A percentile compares a stretch with the other conserved stretches of the same genome.
Evolutionary conservation across 2,888 invertebrate species (phyloP).

Genomic region (Uloborus plumipes): DNA sequence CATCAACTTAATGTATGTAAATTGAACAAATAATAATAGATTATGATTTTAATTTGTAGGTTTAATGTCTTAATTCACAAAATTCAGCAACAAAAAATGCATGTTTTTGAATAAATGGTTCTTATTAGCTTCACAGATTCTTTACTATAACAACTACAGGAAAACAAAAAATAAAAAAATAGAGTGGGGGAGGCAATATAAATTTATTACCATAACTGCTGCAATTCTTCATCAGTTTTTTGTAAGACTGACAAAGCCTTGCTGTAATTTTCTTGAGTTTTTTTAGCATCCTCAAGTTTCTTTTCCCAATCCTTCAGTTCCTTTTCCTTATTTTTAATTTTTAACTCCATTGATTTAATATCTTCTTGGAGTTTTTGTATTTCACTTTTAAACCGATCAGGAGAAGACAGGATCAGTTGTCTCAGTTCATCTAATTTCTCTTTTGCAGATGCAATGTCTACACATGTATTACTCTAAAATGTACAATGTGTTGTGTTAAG

Average conservation of each 20-base stretch:
- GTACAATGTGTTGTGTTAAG: too few species aligned
- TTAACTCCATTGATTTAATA: conserved; percentile 12
- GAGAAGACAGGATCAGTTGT: conserved; percentile 22
- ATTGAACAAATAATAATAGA: too few species aligned
- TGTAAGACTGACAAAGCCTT: conserved; percentile 2
- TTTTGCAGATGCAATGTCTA: conserved; percentile 16
- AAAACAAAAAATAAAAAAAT: neutral
- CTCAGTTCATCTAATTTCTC: conserved; percentile 23
- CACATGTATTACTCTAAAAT: conserved; percentile 1
- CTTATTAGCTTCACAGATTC: too few species aligned
- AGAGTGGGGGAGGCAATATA: neutral
- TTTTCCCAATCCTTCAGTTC: conserved; percentile 21
- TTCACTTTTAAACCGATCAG: conserved; percentile 16
- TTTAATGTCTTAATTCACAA: too few species aligned
- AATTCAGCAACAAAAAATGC: too few species aligned
- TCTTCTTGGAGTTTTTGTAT: conserved; percentile 3
- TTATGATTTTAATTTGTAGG: too few species aligned
- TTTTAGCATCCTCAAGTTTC: neutral
- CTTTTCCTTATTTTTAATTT: conserved; percentile 19
- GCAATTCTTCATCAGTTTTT: neutral
- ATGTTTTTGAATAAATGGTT: too few species aligned
- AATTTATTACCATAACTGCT: conserved; percentile 3
- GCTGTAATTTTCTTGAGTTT: neutral
- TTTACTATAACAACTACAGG: too few species aligned
- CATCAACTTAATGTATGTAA: too few species aligned